A percentile compares a stretch with the other conserved stretches of the same genome.
These are phyloP conservation scores for Tachysurus fulvidraco DNA, from an alignment of 2,113 vertebrate genomes.

Conservation along the genomic window DNA sequence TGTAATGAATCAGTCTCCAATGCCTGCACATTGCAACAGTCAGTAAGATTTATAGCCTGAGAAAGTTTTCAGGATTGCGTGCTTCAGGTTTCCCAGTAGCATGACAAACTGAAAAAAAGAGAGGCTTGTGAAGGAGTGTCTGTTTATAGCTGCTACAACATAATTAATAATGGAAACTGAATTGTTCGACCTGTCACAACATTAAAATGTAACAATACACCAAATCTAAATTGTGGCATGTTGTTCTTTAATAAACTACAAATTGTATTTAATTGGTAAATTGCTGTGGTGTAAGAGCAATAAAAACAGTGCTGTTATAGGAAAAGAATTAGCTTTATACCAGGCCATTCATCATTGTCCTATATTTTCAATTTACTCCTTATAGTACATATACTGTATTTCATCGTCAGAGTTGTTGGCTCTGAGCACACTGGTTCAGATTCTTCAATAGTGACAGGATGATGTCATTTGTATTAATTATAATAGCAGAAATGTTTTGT, in stretches of 20 bases:
- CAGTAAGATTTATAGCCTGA: not conserved
- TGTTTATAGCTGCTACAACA: not conserved
- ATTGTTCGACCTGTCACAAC: not conserved
- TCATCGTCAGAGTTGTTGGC: not conserved
- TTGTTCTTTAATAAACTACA: not conserved
- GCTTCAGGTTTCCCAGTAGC: not conserved
- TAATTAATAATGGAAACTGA: not conserved
- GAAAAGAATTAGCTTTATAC: not conserved
- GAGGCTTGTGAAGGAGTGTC: not conserved
- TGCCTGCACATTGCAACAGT: not conserved
- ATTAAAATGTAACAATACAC: not conserved
- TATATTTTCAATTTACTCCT: not conserved
- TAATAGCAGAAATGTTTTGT: not conserved
- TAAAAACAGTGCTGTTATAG: not conserved
- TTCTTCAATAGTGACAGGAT: not conserved
- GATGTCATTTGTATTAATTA: not conserved
- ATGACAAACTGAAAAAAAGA: not conserved
- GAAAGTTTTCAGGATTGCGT: not conserved
- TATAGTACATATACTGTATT: too few species aligned
- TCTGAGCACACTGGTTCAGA: not conserved
- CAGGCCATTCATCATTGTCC: not conserved
- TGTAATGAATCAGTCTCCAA: not conserved
- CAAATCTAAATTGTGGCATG: too few species aligned
- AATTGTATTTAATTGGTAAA: not conserved
- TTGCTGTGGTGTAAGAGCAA: not conserved